A percentile compares a stretch with the other conserved stretches of the same genome.
These are phyloP conservation scores for Jacana jacana DNA, from an alignment of 2,113 vertebrate genomes.

Conservation along the genomic window DNA sequence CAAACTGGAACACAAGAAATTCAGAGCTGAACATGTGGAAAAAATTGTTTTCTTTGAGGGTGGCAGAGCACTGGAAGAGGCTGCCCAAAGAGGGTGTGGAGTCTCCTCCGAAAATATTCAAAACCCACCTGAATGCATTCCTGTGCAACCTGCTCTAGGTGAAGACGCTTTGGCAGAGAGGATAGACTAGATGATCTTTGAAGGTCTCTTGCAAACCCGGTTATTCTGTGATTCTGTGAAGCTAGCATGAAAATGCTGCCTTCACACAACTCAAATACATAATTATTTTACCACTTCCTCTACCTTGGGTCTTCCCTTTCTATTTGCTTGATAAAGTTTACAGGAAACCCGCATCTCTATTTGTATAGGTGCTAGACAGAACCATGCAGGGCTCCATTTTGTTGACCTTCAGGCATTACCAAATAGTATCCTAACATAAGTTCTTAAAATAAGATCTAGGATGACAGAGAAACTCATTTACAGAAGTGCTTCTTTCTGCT, in stretches of 20 bases:
- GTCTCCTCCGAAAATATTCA: neutral
- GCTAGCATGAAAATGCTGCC: neutral
- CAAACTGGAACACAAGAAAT: neutral
- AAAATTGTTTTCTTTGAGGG: neutral
- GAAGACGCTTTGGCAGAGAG: neutral
- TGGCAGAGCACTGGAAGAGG: neutral
- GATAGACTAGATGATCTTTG: neutral
- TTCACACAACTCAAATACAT: neutral
- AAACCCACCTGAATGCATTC: neutral
- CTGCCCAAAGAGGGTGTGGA: neutral
- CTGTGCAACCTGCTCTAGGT: neutral
- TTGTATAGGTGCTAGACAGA: neutral
- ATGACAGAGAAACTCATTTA: neutral
- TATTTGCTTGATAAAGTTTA: neutral
- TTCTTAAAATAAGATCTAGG: neutral
- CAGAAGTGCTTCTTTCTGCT: neutral
- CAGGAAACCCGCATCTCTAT: neutral
- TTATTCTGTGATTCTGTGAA: neutral
- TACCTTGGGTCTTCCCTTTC: neutral
- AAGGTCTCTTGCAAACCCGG: neutral
- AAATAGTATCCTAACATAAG: neutral
- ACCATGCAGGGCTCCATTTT: neutral
- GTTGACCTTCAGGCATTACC: neutral
- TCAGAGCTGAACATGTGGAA: neutral
- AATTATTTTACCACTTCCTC: neutral